A percentile compares a stretch with the other conserved stretches of the same genome.
phyloP scores from a whole-genome alignment of 2,113 vertebrate genomes.

The Bubo scandiacus region DNA sequence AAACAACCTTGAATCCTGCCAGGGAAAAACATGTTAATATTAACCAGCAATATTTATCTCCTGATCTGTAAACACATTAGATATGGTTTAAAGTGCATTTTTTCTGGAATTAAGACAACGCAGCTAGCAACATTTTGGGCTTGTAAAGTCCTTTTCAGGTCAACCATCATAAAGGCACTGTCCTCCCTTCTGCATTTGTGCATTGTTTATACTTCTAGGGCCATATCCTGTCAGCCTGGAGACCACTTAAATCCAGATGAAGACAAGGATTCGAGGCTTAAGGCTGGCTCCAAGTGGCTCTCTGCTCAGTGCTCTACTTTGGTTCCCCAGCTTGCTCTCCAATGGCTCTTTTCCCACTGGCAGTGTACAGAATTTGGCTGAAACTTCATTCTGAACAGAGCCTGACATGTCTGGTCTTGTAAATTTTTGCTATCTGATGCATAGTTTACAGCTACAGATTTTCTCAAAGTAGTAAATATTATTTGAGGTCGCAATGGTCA shows the following conservation, averaged over 20 bases:
- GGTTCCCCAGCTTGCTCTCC: not conserved
- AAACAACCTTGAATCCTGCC: conserved; percentile 81
- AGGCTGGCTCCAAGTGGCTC: not conserved
- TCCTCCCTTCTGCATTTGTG: not conserved
- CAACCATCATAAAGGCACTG: not conserved
- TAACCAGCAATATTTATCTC: conserved; percentile 29
- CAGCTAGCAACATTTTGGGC: not conserved
- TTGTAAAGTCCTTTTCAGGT: conserved; percentile 4
- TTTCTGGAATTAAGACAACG: conserved; percentile 31
- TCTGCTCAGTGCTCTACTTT: not conserved
- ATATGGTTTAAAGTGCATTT: not conserved
- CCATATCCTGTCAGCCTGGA: not conserved
- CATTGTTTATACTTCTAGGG: not conserved
- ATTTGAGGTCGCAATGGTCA: not conserved
- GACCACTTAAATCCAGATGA: not conserved
- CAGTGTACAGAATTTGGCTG: not conserved
- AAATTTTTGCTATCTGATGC: conserved; percentile 15
- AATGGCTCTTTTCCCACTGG: not conserved
- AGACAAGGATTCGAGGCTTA: not conserved
- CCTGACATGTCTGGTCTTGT: not conserved
- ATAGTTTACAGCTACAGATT: not conserved
- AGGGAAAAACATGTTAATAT: conserved; percentile 42
- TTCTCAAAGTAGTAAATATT: conserved; percentile 37
- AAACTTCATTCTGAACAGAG: not conserved
- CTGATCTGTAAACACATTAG: conserved; percentile 26